Conservation (phyloP, 2,797 vertebrate species). For the Adelosebastes latens region DNA sequence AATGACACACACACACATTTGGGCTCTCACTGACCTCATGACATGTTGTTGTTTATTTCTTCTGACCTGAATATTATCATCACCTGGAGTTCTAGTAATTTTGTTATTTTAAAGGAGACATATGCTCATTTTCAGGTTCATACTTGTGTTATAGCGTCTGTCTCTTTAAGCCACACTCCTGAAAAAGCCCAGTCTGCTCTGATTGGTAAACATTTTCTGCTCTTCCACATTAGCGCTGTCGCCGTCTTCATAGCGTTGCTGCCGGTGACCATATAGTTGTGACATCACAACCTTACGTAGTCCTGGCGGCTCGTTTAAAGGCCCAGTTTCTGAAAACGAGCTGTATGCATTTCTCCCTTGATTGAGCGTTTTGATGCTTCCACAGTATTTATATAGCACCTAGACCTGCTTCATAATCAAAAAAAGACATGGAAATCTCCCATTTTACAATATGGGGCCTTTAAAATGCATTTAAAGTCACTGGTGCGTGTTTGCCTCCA, state of each 20-base stretch:
- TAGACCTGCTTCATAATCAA: not conserved
- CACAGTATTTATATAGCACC: not conserved
- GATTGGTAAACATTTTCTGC: too few relatives aligned
- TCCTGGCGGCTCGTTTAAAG: not conserved
- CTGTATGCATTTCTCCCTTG: not conserved
- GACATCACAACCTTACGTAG: not conserved
- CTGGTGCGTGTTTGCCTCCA: constrained; percentile 47
- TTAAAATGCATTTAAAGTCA: not conserved
- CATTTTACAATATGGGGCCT: not conserved
- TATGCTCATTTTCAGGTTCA: too few relatives aligned
- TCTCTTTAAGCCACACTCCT: too few relatives aligned
- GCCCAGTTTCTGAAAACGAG: accelerated
- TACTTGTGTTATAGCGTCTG: too few relatives aligned
- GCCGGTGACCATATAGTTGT: too few relatives aligned
- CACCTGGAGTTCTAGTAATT: not conserved
- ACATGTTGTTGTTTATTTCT: not conserved
- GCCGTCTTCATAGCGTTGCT: too few relatives aligned
- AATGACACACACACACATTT: constrained; percentile 2
- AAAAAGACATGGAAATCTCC: not conserved
- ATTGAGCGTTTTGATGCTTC: not conserved
- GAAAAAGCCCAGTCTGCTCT: too few relatives aligned
- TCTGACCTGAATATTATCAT: not conserved
- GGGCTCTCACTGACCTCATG: not conserved
- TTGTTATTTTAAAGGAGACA: too few relatives aligned
- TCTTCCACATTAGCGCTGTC: too few relatives aligned